Percentiles rank a stretch among this genome's conserved stretches.
Conservation (phyloP, 2,888 invertebrate species). For the Agrenia bidenticulata region DNA sequence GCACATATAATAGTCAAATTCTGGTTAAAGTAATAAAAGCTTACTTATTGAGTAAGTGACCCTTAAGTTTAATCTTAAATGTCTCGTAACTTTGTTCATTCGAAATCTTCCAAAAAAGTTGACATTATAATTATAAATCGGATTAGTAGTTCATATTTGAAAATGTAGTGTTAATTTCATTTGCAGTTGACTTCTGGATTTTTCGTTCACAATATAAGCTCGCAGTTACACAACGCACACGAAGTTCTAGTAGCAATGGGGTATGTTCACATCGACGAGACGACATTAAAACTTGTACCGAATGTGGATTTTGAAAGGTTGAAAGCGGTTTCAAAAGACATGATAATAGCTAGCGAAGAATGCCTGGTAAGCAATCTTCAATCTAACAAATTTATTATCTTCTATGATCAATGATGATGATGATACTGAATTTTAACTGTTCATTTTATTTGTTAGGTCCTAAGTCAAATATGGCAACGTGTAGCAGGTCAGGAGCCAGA, state of each 20-base stretch:
- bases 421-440: neutral
- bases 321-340: constrained; percentile 76
- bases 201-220: constrained; percentile 82
- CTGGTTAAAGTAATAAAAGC: too few relatives aligned
- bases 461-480: constrained; percentile 74
- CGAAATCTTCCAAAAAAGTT: too few relatives aligned
- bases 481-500: constrained; percentile 59
- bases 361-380: constrained; percentile 66
- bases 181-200: constrained; percentile 80
- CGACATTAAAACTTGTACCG: constrained; percentile 35
- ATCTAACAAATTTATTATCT: too few relatives aligned
- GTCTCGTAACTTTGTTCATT: too few relatives aligned
- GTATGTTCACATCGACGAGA: constrained; percentile 62
- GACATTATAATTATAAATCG: too few relatives aligned
- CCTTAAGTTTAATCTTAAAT: too few relatives aligned
- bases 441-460: constrained; percentile 61
- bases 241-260: constrained; percentile 79
- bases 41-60: too few relatives aligned
- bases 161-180: too few relatives aligned
- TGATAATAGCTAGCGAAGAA: constrained; percentile 81
- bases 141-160: too few relatives aligned
- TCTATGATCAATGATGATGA: neutral
- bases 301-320: constrained; percentile 67
- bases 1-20: neutral
- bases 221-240: constrained; percentile 75